A percentile compares a stretch with the other conserved stretches of the same genome.
Conservation (phyloP, 2,888 invertebrate genomes). For the Drosophila gaucha region DNA sequence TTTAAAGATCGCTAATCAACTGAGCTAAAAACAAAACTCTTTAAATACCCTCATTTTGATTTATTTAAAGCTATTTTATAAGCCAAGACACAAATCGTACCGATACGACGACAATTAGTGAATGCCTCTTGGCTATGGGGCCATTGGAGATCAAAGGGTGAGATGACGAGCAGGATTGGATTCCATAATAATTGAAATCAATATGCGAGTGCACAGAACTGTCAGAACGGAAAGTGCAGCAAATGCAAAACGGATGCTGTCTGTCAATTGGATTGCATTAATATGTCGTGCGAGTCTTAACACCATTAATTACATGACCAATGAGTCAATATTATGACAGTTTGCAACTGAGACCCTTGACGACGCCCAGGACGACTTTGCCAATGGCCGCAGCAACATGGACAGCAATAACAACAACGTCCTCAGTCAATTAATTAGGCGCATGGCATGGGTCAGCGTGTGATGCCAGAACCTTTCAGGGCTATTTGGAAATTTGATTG, state of each 20-base stretch:
- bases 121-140: slow-evolving; percentile 22
- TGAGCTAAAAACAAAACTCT: no score
- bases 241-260: slow-evolving; percentile 59
- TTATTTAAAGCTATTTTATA: slow-evolving; percentile 44
- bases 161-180: neutral
- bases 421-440: slow-evolving; percentile 70
- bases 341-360: slow-evolving; percentile 41
- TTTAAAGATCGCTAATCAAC: no score
- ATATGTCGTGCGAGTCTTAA: slow-evolving; percentile 71
- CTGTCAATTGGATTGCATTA: slow-evolving; percentile 72
- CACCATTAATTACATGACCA: slow-evolving; percentile 74
- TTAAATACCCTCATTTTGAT: no score
- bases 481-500: slow-evolving; percentile 33
- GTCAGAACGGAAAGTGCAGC: slow-evolving; percentile 24
- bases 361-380: neutral
- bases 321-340: slow-evolving; percentile 77
- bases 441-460: neutral
- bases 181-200: slow-evolving; percentile 80
- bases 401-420: slow-evolving; percentile 23
- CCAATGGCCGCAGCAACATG: neutral
- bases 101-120: slow-evolving; percentile 49
- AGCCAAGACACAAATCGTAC: slow-evolving; percentile 36
- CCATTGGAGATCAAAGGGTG: neutral
- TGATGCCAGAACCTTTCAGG: slow-evolving; percentile 3
- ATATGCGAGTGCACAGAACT: slow-evolving; percentile 59